Evolutionary conservation across 53 echinoderm and acorn worm species (phyloP), one percentile per base, ranked within the genome.

Genomic region (Arbacia lixula): DNA sequence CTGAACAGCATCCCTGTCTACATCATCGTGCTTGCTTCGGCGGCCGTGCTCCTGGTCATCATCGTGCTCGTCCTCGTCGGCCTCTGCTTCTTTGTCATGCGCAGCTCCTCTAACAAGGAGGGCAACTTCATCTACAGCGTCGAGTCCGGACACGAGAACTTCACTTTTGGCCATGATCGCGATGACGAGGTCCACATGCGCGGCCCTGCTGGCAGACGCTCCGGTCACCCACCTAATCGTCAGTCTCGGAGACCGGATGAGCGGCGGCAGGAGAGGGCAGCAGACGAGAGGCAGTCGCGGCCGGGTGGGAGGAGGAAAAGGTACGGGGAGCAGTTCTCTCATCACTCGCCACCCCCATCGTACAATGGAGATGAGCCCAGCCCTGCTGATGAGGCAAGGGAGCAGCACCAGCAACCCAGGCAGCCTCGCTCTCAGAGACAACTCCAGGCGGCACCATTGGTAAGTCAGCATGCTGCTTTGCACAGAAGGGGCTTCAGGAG

Each of bases 21-120:
- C 86, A 86, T 88, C 74, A 88, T 88, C 75, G 66, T 92, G 50
- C 74, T 92, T 31, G 66, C 69, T 1, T 66, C 75, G 29, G 86
- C 88, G 12, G 86, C 85, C 6, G 86, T 65, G 27, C 83, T 92
- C 33, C 82, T 88, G 14, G 21, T 87, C 66, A 2, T 85, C 53
- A 60, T 72, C 62, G 66, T 87, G 56, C 65, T 92, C 50, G 69
- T 87, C 81, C 71, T 87, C 3, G 69, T 80, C 17, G 63, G 53
- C 5, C 43, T 82, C 36, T 87, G 87, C 68, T 87, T 41, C 82
- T 81, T 81, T 50, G 41, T 81, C 82, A 81, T 81, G 64, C 61
- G 82, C 25, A 63, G 42, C 3, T 49, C 62, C 41, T 30, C 24
- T 33, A 35, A 63, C 31, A 42, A 81, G 42, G 43, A 78, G 22